Conservation (phyloP, 1,140 invertebrate species). For the Drosophila serrata region DNA sequence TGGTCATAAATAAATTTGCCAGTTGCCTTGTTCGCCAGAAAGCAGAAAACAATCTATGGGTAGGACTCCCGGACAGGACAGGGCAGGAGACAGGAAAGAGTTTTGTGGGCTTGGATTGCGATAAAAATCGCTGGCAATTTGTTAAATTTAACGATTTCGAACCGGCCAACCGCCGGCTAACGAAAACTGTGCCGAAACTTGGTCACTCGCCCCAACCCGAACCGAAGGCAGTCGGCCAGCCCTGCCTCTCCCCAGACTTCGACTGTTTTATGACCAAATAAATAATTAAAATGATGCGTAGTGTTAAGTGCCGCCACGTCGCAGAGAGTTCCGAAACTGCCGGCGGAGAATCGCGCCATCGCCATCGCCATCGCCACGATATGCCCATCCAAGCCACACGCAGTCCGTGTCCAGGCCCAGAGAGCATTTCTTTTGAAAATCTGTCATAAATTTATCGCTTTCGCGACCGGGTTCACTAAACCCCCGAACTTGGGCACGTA, state of each 20-base stretch:
- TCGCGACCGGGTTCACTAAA: constrained; percentile 75
- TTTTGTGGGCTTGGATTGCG: constrained; percentile 56
- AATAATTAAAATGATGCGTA: constrained; percentile 84
- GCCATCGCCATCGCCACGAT: constrained; percentile 49
- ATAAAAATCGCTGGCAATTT: constrained; percentile 83
- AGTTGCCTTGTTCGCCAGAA: constrained; percentile 23
- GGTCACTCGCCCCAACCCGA: constrained; percentile 32
- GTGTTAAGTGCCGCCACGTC: constrained; percentile 80
- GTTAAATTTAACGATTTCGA: constrained; percentile 82
- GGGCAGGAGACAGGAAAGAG: constrained; percentile 11
- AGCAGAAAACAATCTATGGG: constrained; percentile 67
- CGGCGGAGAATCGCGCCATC: constrained; percentile 35
- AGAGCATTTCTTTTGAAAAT: constrained; percentile 76
- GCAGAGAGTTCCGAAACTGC: constrained; percentile 37
- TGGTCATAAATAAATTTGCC: constrained; percentile 76
- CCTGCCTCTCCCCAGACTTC: constrained; percentile 49
- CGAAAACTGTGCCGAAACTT: constrained; percentile 75
- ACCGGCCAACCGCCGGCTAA: constrained; percentile 40
- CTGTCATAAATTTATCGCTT: constrained; percentile 84
- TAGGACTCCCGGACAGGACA: constrained; percentile 53
- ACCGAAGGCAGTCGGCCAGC: background rate
- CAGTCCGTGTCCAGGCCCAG: constrained; percentile 40
- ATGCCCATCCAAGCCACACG: constrained; percentile 57
- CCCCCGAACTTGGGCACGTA: constrained; percentile 50
- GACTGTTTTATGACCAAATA: constrained; percentile 80